phyloP scores from a whole-genome alignment of 2,113 vertebrate species.

The Labrus mixtus region DNA sequence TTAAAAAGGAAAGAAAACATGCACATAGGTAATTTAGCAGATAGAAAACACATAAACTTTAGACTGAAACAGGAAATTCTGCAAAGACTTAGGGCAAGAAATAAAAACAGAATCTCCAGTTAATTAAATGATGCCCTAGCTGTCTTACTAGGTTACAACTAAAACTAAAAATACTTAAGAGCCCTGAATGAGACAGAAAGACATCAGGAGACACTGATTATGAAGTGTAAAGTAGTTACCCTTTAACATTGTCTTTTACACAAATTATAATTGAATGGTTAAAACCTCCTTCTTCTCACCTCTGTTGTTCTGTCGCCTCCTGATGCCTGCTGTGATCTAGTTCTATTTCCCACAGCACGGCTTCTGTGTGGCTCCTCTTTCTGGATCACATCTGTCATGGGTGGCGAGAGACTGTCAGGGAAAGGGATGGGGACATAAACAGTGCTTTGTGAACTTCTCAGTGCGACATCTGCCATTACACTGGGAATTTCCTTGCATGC shows the following conservation, averaged over 20 bases:
- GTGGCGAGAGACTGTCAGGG: constrained; percentile 16
- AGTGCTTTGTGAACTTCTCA: constrained; percentile 4
- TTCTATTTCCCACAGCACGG: constrained; percentile 26
- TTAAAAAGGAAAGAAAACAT: no score
- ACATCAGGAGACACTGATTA: no score
- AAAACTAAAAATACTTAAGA: no score
- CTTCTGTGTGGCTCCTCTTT: constrained; percentile 13
- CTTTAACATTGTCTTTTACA: not conserved
- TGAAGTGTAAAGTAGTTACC: no score
- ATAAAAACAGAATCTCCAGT: no score
- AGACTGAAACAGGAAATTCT: no score
- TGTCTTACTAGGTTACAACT: no score
- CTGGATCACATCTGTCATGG: constrained; percentile 31
- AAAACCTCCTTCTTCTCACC: not conserved
- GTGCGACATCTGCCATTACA: constrained; percentile 23
- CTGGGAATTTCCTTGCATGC: constrained; percentile 22
- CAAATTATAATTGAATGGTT: not conserved
- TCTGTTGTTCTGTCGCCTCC: constrained; percentile 7
- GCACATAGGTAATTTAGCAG: no score
- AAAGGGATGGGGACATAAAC: not conserved
- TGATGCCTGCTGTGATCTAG: constrained; percentile 16
- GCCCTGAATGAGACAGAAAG: no score
- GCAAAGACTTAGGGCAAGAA: no score
- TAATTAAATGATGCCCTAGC: no score
- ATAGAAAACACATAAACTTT: no score